Evolutionary conservation across 2,888 invertebrate species (phyloP).

Genomic region (Cordilura impudica): DNA sequence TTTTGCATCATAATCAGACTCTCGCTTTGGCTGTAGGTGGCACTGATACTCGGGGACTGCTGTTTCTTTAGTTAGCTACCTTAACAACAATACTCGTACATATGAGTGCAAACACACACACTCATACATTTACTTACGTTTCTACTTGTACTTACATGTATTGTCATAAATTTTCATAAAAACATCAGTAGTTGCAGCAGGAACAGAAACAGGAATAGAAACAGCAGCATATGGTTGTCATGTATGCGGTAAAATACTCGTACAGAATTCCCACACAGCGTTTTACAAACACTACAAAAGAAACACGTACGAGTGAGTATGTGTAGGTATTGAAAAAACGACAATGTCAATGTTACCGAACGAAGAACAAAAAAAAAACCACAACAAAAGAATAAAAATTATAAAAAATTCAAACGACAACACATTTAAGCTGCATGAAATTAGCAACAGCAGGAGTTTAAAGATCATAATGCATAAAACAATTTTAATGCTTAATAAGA

Average conservation of each 20-base stretch:
- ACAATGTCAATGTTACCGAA: conserved; percentile 56
- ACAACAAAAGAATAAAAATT: conserved; percentile 6
- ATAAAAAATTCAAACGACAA: conserved; percentile 16
- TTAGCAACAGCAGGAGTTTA: conserved; percentile 35
- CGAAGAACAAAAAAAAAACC: conserved; percentile 1
- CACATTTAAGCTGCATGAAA: conserved; percentile 29
- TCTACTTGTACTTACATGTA: too few relatives aligned
- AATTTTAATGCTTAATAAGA: neutral
- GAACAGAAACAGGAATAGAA: neutral
- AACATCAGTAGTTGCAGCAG: neutral
- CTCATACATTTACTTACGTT: too few relatives aligned
- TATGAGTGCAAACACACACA: too few relatives aligned
- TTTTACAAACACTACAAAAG: conserved; percentile 25
- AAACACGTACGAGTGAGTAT: too few relatives aligned
- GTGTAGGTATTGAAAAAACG: too few relatives aligned
- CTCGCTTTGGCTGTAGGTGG: too few relatives aligned
- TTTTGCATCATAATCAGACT: too few relatives aligned
- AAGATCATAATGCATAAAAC: conserved; percentile 19
- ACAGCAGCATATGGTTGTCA: conserved; percentile 46
- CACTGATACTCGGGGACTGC: neutral
- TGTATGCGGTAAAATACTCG: conserved; percentile 51
- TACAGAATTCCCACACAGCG: conserved; percentile 25
- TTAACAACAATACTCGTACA: neutral
- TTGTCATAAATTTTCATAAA: neutral
- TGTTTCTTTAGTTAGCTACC: neutral